phyloP scores from a whole-genome alignment of 2,113 vertebrate genomes.

The Madoqua kirkii region DNA sequence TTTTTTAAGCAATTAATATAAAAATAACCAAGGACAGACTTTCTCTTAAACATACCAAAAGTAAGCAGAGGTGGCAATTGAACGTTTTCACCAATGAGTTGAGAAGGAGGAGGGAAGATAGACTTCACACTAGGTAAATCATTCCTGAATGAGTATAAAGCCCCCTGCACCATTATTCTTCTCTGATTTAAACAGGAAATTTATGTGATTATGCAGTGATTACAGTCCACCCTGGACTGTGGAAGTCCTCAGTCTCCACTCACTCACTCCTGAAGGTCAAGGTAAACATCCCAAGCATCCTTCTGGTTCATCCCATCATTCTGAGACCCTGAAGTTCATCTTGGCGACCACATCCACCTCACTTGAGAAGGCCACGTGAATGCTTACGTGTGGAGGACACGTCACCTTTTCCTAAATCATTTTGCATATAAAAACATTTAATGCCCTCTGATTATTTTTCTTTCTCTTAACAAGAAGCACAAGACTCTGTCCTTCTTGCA shows the following conservation, averaged over 20 bases:
- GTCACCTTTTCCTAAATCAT: conserved; percentile 36
- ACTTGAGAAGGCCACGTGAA: background rate
- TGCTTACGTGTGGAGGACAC: background rate
- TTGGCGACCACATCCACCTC: background rate
- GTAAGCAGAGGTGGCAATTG: background rate
- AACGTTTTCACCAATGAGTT: background rate
- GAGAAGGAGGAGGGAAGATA: background rate
- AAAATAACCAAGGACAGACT: background rate
- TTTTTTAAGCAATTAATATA: background rate
- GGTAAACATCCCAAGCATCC: background rate
- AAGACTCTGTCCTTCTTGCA: conserved; percentile 73
- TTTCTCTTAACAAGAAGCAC: conserved; percentile 71
- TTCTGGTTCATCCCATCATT: background rate
- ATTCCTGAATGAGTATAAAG: background rate
- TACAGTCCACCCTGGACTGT: background rate
- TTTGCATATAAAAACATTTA: conserved; percentile 66
- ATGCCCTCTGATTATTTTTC: conserved; percentile 79
- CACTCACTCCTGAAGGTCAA: background rate
- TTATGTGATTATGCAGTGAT: background rate
- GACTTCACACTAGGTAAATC: background rate
- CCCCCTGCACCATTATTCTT: background rate
- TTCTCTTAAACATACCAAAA: background rate
- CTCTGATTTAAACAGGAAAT: background rate
- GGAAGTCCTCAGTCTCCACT: background rate
- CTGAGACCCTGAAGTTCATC: background rate